Evolutionary conservation across 2,113 vertebrate species (phyloP).

Genomic region (Girardinichthys multiradiatus): DNA sequence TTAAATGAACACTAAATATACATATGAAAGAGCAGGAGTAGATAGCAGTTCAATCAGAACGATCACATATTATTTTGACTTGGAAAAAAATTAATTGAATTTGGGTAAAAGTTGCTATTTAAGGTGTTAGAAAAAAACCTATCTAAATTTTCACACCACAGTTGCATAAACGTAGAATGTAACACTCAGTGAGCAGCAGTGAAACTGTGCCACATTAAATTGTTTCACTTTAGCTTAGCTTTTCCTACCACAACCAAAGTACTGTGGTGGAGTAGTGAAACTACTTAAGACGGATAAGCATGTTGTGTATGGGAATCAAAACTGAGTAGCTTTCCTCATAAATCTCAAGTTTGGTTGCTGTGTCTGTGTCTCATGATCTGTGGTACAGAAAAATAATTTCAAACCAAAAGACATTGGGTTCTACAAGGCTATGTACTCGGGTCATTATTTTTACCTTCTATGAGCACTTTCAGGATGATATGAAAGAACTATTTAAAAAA

Average conservation of each 20-base stretch:
- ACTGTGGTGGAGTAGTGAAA: background rate
- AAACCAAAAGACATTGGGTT: background rate
- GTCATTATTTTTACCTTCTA: no score
- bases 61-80: background rate
- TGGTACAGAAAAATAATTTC: no score
- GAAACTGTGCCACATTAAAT: slow-evolving; percentile 16
- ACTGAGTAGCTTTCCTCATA: background rate
- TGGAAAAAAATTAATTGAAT: background rate
- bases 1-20: background rate
- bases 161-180: background rate
- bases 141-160: background rate
- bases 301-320: background rate
- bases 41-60: background rate
- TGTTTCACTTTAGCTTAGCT: background rate
- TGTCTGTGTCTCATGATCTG: background rate
- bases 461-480: background rate
- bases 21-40: background rate
- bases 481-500: background rate
- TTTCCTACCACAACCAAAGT: slow-evolving; percentile 21
- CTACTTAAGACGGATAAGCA: background rate
- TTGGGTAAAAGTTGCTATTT: background rate
- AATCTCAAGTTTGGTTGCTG: background rate
- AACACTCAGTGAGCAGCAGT: background rate
- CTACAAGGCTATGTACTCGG: background rate
- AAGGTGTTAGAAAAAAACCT: background rate